Conservation (phyloP, 2,113 vertebrate species). For the Papio anubis region DNA sequence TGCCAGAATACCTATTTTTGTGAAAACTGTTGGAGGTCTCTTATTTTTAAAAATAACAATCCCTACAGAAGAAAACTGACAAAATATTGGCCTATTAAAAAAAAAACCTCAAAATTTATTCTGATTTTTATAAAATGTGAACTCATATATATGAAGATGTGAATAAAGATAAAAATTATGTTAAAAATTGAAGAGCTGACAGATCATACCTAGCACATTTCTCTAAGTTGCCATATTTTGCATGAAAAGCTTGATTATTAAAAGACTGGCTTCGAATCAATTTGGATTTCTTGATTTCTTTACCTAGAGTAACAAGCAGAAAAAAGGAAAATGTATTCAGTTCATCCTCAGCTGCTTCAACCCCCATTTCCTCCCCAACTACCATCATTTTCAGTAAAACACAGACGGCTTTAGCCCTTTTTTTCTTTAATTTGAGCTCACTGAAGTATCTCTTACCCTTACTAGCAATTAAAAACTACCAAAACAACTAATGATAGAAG, state of each 20-base stretch:
- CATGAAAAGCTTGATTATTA: conserved; percentile 91
- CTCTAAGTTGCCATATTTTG: conserved; percentile 91
- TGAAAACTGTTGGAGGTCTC: background rate
- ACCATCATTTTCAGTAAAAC: background rate
- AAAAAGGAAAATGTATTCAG: conserved; percentile 49
- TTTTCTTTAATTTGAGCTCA: background rate
- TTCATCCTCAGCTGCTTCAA: background rate
- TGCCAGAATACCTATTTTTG: background rate
- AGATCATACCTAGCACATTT: conserved; percentile 89
- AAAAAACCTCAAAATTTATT: background rate
- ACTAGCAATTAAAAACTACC: background rate
- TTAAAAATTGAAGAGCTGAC: conserved; percentile 43
- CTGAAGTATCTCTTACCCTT: background rate
- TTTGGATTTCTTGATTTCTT: conserved; percentile 95
- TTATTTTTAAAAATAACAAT: background rate
- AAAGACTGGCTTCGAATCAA: conserved; percentile 95
- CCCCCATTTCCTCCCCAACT: background rate
- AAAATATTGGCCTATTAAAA: background rate
- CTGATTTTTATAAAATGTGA: background rate
- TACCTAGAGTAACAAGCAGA: conserved; percentile 84
- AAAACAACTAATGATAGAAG: background rate
- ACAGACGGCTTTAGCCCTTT: too few species aligned
- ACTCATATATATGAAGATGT: background rate
- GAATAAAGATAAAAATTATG: background rate
- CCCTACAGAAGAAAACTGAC: conserved; percentile 4